Evolutionary conservation across 2,888 invertebrate genomes (phyloP).

Genomic region (Zaprionus obscuricornis): DNA sequence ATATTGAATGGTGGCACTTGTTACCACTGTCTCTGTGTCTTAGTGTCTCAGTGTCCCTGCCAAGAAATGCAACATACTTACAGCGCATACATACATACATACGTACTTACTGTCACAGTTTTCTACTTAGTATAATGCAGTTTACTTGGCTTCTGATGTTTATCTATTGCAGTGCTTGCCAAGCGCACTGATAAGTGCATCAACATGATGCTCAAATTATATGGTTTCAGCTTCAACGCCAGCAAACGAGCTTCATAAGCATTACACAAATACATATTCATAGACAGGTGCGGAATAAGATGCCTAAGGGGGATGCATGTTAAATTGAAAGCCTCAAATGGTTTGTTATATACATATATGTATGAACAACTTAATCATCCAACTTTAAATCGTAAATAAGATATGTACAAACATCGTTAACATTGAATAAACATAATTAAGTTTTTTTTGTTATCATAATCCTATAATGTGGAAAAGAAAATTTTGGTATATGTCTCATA

Average conservation of each 20-base stretch:
- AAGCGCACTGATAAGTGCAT: slow-evolving; percentile 71
- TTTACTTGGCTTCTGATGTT: slow-evolving; percentile 52
- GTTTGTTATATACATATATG: too few relatives aligned
- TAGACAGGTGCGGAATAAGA: not conserved
- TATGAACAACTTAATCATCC: too few relatives aligned
- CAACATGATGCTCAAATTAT: slow-evolving; percentile 75
- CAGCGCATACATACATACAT: too few relatives aligned
- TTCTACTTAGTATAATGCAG: slow-evolving; percentile 42
- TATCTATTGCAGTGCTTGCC: slow-evolving; percentile 63
- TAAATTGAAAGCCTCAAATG: not conserved
- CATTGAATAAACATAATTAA: too few relatives aligned
- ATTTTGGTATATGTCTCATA: slow-evolving; percentile 1
- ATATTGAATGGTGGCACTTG: slow-evolving; percentile 32
- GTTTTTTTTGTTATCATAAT: not conserved
- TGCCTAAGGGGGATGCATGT: not conserved
- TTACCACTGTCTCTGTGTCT: slow-evolving; percentile 1
- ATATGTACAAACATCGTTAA: too few relatives aligned
- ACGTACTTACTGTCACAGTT: too few relatives aligned
- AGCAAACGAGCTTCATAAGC: slow-evolving; percentile 62
- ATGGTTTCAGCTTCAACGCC: slow-evolving; percentile 55
- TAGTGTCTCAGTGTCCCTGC: too few relatives aligned
- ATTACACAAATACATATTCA: slow-evolving; percentile 45
- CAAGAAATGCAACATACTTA: not conserved
- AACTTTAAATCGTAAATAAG: too few relatives aligned
- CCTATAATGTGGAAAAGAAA: not conserved